These are phyloP conservation scores for Acrobasis suavella DNA, from an alignment of 2,888 invertebrate genomes.

Conservation along the genomic window DNA sequence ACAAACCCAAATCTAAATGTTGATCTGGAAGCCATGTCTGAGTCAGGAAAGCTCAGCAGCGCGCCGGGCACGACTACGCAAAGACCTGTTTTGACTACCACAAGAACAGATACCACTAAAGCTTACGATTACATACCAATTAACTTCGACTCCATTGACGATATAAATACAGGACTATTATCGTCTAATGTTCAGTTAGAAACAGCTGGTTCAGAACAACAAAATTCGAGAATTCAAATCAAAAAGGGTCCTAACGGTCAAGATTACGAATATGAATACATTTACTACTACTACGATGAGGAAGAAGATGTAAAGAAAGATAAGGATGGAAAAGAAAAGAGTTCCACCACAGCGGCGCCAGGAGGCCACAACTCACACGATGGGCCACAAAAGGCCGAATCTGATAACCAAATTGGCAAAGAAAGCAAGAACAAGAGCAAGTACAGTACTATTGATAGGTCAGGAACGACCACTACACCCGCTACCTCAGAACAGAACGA, in stretches of 20 bases:
- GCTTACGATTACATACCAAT: conserved; percentile 73
- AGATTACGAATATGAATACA: conserved; percentile 95
- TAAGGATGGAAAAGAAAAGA: conserved; percentile 49
- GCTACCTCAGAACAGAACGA: conserved; percentile 86
- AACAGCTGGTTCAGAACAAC: conserved; percentile 86
- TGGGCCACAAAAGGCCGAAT: conserved; percentile 80
- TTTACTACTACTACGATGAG: conserved; percentile 95
- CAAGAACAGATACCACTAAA: conserved; percentile 61
- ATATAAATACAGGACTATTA: conserved; percentile 72
- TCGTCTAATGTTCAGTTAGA: conserved; percentile 81
- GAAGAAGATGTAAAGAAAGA: conserved; percentile 84
- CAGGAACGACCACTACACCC: conserved; percentile 50
- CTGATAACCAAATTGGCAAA: conserved; percentile 66
- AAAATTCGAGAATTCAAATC: conserved; percentile 89
- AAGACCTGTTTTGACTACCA: conserved; percentile 81
- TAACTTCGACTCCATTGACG: conserved; percentile 77
- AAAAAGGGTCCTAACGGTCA: conserved; percentile 95
- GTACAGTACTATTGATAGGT: conserved; percentile 81
- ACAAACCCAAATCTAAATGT: conserved; percentile 73
- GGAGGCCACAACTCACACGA: conserved; percentile 82
- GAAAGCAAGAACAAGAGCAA: conserved; percentile 77
- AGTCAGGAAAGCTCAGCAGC: conserved; percentile 71
- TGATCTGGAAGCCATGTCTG: conserved; percentile 72
- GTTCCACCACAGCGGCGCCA: conserved; percentile 50
- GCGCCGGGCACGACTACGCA: conserved; percentile 76